These are phyloP conservation scores for Silurus glanis DNA, from an alignment of 2,113 vertebrate genomes.

Conservation along the genomic window DNA sequence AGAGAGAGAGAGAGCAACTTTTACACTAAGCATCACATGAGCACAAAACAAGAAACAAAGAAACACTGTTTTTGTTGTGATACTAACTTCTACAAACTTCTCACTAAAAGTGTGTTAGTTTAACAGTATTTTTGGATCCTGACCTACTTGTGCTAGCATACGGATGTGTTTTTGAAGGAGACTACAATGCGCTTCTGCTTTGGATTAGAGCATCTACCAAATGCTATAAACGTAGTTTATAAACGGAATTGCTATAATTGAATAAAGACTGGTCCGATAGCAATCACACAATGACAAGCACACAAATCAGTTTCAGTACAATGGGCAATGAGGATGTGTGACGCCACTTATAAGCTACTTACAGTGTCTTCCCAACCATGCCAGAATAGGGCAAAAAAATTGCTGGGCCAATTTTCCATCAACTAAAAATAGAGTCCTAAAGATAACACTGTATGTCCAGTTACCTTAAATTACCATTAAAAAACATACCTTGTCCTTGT, in stretches of 20 bases:
- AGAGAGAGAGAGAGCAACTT: not conserved
- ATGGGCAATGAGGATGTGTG: not conserved
- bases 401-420: not conserved
- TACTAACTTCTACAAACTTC: not conserved
- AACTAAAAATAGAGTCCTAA: not conserved
- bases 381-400: not conserved
- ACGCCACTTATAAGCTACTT: not conserved
- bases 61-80: not conserved
- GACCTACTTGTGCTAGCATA: conserved; percentile 2
- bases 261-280: not conserved
- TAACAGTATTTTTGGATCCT: conserved; percentile 6
- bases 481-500: not conserved
- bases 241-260: not conserved
- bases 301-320: not conserved
- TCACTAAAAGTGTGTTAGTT: not conserved
- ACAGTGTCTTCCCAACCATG: not conserved
- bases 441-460: not conserved
- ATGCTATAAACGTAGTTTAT: not conserved
- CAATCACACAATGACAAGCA: not conserved
- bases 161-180: not conserved
- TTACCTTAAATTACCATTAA: not conserved
- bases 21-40: not conserved
- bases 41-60: not conserved
- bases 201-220: not conserved
- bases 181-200: not conserved